Conservation (phyloP, 2,113 vertebrate species). For the Thoracochromis brauschi region DNA sequence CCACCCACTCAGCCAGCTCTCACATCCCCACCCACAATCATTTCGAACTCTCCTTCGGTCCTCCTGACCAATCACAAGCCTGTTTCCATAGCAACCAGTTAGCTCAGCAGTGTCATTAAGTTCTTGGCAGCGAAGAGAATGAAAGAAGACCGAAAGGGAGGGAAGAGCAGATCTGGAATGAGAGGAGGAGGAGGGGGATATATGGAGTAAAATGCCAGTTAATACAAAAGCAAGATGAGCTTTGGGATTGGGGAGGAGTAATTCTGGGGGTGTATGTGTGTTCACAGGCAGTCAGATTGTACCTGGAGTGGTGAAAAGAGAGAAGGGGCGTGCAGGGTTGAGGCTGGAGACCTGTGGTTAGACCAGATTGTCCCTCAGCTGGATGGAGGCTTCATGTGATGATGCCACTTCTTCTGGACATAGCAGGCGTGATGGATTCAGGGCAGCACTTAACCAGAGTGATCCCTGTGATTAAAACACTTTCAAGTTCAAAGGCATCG, state of each 20-base stretch:
- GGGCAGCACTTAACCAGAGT: neutral
- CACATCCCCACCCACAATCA: conserved; percentile 22
- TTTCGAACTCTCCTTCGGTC: conserved; percentile 43
- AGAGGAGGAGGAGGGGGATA: neutral
- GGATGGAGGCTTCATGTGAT: conserved; percentile 21
- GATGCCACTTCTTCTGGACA: neutral
- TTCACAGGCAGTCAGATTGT: neutral
- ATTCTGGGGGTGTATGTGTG: neutral
- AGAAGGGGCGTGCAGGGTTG: neutral
- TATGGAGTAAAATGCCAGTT: conserved; percentile 22
- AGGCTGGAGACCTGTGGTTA: conserved; percentile 10
- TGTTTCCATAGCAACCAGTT: conserved; percentile 67
- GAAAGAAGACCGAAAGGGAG: conserved; percentile 44
- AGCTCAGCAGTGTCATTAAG: conserved; percentile 66
- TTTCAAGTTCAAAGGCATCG: neutral
- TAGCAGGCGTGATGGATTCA: conserved; percentile 5
- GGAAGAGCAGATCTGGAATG: neutral
- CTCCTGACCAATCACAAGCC: conserved; percentile 58
- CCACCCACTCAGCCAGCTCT: conserved; percentile 8
- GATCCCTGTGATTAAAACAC: neutral
- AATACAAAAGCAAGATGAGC: conserved; percentile 1
- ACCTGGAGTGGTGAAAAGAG: neutral
- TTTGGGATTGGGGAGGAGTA: neutral
- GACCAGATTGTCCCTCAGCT: conserved; percentile 55
- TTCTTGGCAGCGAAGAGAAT: conserved; percentile 61